Evolutionary conservation across 2,888 invertebrate genomes (phyloP).

Genomic region (Cabera pusaria): DNA sequence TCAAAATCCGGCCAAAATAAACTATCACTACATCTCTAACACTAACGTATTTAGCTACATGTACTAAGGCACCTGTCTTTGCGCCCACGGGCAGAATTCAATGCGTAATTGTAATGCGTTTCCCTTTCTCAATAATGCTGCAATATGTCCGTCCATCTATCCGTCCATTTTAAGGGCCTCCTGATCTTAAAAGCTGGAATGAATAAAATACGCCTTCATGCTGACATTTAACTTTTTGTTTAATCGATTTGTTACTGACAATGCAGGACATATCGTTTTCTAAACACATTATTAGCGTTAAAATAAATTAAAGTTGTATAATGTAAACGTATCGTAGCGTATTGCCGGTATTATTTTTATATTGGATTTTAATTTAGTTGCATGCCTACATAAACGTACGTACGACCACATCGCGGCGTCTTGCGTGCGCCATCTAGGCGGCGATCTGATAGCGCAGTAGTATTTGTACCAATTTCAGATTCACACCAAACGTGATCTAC

Average conservation of each 20-base stretch:
- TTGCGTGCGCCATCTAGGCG: too few species aligned
- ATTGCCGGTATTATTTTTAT: too few species aligned
- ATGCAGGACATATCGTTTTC: constrained; percentile 29
- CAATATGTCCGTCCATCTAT: constrained; percentile 49
- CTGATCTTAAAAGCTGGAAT: constrained; percentile 44
- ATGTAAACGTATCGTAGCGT: too few species aligned
- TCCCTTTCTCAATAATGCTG: constrained; percentile 48
- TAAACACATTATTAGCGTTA: constrained; percentile 25
- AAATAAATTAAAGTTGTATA: constrained; percentile 11
- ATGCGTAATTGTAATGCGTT: constrained; percentile 51
- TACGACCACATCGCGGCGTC: too few species aligned
- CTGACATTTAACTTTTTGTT: constrained; percentile 10
- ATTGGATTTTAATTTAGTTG: too few species aligned
- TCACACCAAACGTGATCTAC: too few species aligned
- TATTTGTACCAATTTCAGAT: too few species aligned
- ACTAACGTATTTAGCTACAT: too few species aligned
- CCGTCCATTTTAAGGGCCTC: constrained; percentile 58
- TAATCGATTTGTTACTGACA: constrained; percentile 6
- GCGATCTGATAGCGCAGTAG: too few species aligned
- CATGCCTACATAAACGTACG: too few species aligned
- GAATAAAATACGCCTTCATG: constrained; percentile 1
- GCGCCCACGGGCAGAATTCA: constrained; percentile 28
- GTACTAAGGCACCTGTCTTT: constrained; percentile 14
- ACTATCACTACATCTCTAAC: too few species aligned
- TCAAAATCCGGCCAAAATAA: too few species aligned